Base-by-base conservation (phyloP, 2,113 vertebrate species). In the Caloenas nicobarica region DNA sequence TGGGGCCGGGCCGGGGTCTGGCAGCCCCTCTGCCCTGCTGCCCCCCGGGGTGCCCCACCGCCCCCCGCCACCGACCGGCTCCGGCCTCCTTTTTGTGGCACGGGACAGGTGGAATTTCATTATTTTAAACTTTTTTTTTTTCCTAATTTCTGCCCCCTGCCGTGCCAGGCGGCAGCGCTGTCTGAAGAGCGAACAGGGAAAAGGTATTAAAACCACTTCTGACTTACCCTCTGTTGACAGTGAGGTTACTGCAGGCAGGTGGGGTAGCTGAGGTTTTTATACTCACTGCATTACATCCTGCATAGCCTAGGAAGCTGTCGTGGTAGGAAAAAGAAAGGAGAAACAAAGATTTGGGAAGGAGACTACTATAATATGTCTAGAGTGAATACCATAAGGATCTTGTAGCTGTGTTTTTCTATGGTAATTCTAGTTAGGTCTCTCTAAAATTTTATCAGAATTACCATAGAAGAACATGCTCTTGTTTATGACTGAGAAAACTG, bases 281-380 rank as follows among this genome's bases (percentile, higher is more conserved):
- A 17, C 25, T n/a, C 0, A 0, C 8, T 13, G 3, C 4, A 0
- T 36, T 68, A 0, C 0, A 3, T 26, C 26, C 16, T 18, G 8
- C 2, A 0, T 17, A 5, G 28, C 24, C 13, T 5, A 5, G 24
- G 61, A 48, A 24, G 51, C 25, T 60, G 12, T n/a, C 2, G 0
- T 11, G 8, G 42, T 4, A 10, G 34, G 46, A 50, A 33, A 31
- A 64, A 50, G 11, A 51, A 58, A 46, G 10, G 8, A 10, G 3
- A 21, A 15, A 5, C 3, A 62, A 11, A 31, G 19, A 23, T 60
- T 62, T 1, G 0, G 18, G 64, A 61, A 17, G 31, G 18, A 61
- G 9, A 3, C 2, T 13, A 16, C 7, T 0, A 0, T 60, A 48
- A 12, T 5, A 1, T 0, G 0, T 46, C 40, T 5, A 46, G 46